These are phyloP conservation scores for Buteo buteo DNA, from an alignment of 2,113 vertebrate species.

Conservation along the genomic window DNA sequence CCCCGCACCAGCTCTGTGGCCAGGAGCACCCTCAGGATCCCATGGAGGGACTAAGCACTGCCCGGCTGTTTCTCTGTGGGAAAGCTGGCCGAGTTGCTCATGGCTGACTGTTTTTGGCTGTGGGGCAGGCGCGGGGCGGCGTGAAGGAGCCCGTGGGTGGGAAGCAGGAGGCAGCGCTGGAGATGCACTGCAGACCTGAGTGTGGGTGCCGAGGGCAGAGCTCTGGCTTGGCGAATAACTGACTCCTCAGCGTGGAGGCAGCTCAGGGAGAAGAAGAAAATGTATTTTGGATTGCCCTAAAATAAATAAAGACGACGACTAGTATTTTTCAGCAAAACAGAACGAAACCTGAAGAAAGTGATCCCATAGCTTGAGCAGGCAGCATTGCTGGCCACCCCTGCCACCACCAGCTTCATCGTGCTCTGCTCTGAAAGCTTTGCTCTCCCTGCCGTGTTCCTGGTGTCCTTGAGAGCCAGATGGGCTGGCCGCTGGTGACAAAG, in stretches of 20 bases:
- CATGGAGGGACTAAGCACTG: accelerated
- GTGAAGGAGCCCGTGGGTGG: neutral
- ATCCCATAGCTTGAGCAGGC: neutral
- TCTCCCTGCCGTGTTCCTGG: neutral
- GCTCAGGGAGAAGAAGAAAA: neutral
- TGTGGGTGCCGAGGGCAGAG: accelerated
- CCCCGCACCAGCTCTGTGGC: accelerated
- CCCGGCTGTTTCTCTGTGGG: accelerated
- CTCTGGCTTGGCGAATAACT: neutral
- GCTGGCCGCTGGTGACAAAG: neutral
- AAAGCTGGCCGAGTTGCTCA: neutral
- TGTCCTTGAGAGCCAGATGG: slow-evolving; percentile 19
- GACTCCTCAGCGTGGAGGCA: accelerated
- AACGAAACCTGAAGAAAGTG: neutral
- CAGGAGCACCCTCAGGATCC: neutral
- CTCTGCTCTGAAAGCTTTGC: neutral
- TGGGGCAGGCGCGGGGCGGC: accelerated
- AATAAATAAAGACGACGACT: neutral
- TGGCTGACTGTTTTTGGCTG: accelerated
- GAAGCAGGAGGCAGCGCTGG: neutral
- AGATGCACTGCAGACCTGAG: neutral
- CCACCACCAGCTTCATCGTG: accelerated
- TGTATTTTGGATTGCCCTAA: neutral
- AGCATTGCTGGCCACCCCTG: neutral
- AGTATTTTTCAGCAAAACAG: neutral